phyloP scores from a whole-genome alignment of 2,888 invertebrate species.

The Alloscopus bannaensis region DNA sequence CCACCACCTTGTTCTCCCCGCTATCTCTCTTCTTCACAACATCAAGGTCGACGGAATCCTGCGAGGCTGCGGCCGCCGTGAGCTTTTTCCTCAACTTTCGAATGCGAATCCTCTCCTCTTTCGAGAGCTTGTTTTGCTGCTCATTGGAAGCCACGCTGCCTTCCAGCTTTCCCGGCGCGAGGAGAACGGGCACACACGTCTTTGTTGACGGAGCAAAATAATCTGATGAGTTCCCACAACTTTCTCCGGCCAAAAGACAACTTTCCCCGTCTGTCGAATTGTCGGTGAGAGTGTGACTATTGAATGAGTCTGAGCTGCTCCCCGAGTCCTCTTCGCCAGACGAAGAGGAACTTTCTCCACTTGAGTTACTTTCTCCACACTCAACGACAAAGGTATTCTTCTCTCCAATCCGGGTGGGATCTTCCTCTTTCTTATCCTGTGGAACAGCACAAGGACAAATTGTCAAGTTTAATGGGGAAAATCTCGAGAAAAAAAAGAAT shows the following conservation, averaged over 20 bases:
- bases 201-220: slow-evolving; percentile 10
- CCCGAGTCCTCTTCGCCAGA: slow-evolving; percentile 50
- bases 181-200: slow-evolving; percentile 24
- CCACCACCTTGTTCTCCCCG: no score
- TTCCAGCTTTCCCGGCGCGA: slow-evolving; percentile 32
- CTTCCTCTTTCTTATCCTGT: slow-evolving; percentile 33
- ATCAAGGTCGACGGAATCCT: neutral
- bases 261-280: slow-evolving; percentile 37
- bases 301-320: slow-evolving; percentile 27
- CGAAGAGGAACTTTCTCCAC: slow-evolving; percentile 42
- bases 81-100: slow-evolving; percentile 56
- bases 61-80: slow-evolving; percentile 21
- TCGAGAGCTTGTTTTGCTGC: slow-evolving; percentile 42
- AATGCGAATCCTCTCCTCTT: slow-evolving; percentile 49
- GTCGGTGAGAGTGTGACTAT: slow-evolving; percentile 12
- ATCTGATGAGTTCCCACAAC: slow-evolving; percentile 44
- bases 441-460: slow-evolving; percentile 29
- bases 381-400: slow-evolving; percentile 18
- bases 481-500: no score
- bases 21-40: neutral
- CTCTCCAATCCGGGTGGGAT: slow-evolving; percentile 12
- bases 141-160: slow-evolving; percentile 34
- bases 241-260: slow-evolving; percentile 29
- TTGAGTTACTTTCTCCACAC: slow-evolving; percentile 25
- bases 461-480: no score